These are phyloP conservation scores for Dasysyrphus albostriatus DNA, from an alignment of 2,888 invertebrate genomes.

Conservation along the genomic window DNA sequence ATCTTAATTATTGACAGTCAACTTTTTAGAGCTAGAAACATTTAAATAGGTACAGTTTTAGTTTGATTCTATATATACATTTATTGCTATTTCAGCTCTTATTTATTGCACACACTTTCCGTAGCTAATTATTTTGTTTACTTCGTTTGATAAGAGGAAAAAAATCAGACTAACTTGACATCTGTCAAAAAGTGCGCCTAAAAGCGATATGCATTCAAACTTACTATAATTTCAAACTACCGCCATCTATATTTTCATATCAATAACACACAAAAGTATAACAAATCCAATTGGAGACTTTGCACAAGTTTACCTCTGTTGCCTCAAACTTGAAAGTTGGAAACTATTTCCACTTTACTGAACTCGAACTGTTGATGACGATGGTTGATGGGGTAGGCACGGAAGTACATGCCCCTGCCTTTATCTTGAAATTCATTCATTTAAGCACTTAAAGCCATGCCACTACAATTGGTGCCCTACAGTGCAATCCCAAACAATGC, in stretches of 20 bases:
- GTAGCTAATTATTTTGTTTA: constrained; percentile 15
- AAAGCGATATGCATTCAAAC: not conserved
- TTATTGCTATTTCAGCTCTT: not conserved
- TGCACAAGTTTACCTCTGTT: constrained; percentile 6
- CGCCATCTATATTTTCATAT: constrained; percentile 1
- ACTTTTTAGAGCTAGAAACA: not conserved
- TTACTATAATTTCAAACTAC: not conserved
- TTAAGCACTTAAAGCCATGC: constrained; percentile 27
- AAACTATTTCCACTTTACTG: constrained; percentile 65
- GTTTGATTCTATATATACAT: not conserved
- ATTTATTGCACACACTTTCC: not conserved
- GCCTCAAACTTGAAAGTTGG: constrained; percentile 34
- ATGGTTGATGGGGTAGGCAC: constrained; percentile 10
- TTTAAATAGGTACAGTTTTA: not conserved
- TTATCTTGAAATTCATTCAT: constrained; percentile 47
- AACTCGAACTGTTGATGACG: not conserved
- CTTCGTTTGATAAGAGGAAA: not conserved
- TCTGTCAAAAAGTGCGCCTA: constrained; percentile 31
- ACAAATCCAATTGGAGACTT: constrained; percentile 53
- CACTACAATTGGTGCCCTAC: constrained; percentile 28
- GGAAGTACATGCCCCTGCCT: not conserved
- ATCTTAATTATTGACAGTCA: not conserved
- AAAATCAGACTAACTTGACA: not conserved
- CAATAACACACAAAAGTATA: not conserved
- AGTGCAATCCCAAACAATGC: constrained; percentile 66